Percentiles rank a stretch among this genome's conserved stretches.
phyloP scores from a whole-genome alignment of 2,797 vertebrate species.

The Pantherophis alleghaniensis region DNA sequence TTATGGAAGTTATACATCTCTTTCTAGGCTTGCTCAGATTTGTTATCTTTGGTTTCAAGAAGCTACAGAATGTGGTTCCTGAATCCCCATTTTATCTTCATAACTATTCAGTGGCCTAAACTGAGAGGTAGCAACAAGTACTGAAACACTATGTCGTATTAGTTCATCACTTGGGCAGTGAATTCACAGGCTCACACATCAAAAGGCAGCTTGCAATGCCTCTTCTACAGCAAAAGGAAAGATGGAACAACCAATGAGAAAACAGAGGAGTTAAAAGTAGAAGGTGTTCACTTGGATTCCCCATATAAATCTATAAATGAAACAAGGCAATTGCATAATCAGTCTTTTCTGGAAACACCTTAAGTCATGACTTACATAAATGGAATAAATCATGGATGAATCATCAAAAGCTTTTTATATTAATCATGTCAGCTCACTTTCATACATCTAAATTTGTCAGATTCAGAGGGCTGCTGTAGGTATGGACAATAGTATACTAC shows the following conservation, averaged over 20 bases:
- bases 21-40: neutral
- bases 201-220: neutral
- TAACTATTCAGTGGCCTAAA: neutral
- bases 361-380: neutral
- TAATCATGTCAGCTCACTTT: neutral
- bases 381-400: neutral
- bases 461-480: neutral
- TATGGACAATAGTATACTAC: neutral
- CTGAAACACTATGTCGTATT: neutral
- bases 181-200: neutral
- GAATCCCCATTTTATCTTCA: neutral
- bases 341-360: neutral
- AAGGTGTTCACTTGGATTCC: neutral
- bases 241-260: neutral
- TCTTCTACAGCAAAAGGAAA: neutral
- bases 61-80: neutral
- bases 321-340: neutral
- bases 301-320: neutral
- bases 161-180: neutral
- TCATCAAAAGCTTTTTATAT: neutral
- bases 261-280: neutral
- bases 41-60: no score
- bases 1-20: neutral
- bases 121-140: neutral
- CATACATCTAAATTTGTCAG: neutral